Percentiles rank a stretch among this genome's conserved stretches.
Conservation (phyloP, 2,113 vertebrate species). For the Malurus cyaneus region DNA sequence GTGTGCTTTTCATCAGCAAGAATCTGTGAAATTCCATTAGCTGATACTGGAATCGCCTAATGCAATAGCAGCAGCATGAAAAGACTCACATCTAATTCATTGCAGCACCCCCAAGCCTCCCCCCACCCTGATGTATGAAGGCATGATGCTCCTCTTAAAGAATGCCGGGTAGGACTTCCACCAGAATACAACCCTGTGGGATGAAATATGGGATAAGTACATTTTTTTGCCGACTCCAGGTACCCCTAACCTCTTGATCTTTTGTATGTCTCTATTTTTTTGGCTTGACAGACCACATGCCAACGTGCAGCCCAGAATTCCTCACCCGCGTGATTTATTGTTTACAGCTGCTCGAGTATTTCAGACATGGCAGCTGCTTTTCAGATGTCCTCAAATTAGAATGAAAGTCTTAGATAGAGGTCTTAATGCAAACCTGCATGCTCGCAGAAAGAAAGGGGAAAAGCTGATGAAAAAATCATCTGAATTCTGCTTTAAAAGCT, state of each 20-base stretch:
- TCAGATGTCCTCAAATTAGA: conserved; percentile 82
- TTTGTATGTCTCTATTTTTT: conserved; percentile 94
- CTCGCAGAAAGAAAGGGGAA: conserved; percentile 44
- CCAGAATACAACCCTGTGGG: conserved; percentile 18
- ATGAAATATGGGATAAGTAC: conserved; percentile 73
- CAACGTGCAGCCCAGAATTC: conserved; percentile 83
- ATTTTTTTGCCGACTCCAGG: conserved; percentile 66
- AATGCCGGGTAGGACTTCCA: conserved; percentile 11
- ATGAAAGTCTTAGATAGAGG: conserved; percentile 67
- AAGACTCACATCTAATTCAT: conserved; percentile 7
- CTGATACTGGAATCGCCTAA: not conserved
- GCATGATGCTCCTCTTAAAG: conserved; percentile 6
- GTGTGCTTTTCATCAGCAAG: conserved; percentile 69
- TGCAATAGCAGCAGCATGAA: conserved; percentile 2
- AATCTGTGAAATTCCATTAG: conserved; percentile 57
- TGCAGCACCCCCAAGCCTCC: not conserved
- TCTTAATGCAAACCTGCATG: conserved; percentile 72
- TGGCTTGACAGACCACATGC: conserved; percentile 90
- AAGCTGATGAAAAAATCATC: conserved; percentile 85
- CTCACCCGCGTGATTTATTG: conserved; percentile 86
- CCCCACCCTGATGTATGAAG: not conserved
- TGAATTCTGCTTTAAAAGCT: conserved; percentile 85
- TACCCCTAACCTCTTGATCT: conserved; percentile 85
- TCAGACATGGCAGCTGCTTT: conserved; percentile 86
- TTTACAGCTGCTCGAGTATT: conserved; percentile 87